Percentiles rank a stretch among this genome's conserved stretches.
phyloP scores from a whole-genome alignment of 2,797 vertebrate genomes.

The Meriones psammophilus region DNA sequence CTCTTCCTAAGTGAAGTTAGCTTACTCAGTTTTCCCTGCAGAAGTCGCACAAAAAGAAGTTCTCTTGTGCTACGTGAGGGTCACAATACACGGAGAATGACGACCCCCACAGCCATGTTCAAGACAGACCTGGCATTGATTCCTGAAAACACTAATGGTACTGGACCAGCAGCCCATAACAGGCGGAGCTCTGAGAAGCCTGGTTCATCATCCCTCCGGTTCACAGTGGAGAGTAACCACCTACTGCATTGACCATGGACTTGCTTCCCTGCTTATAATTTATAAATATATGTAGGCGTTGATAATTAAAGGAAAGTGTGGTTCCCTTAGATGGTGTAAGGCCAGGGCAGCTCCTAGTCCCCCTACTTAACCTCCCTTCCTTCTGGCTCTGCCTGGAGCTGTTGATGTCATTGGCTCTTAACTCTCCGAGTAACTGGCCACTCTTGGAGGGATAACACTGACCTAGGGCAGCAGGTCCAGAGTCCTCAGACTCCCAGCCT shows the following conservation, averaged over 20 bases:
- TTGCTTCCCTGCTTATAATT: not conserved
- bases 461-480: not conserved
- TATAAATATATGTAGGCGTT: not conserved
- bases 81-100: too few species aligned
- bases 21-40: constrained; percentile 3
- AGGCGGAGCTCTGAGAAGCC: not conserved
- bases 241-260: not conserved
- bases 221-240: not conserved
- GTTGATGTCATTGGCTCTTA: not conserved
- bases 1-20: not conserved
- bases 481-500: not conserved
- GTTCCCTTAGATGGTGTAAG: not conserved
- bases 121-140: not conserved
- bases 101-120: not conserved
- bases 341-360: not conserved
- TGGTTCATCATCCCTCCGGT: not conserved
- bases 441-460: not conserved
- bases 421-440: not conserved
- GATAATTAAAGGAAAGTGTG: not conserved
- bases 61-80: not conserved
- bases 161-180: not conserved
- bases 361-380: not conserved
- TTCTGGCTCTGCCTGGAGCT: not conserved
- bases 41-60: not conserved
- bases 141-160: not conserved